phyloP scores from a whole-genome alignment of 2,888 invertebrate species.

The Clusia tigrina region DNA sequence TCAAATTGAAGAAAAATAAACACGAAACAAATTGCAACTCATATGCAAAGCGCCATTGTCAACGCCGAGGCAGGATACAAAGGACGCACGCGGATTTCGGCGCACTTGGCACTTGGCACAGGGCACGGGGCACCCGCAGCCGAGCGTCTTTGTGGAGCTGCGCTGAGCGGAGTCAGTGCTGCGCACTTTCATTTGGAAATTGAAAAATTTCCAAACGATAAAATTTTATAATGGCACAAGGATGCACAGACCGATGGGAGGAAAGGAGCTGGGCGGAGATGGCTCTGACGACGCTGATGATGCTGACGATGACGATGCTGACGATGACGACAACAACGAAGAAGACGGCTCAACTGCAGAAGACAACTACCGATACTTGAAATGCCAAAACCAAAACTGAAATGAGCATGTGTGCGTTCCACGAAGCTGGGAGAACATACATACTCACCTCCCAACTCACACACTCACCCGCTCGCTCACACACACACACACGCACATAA shows the following conservation, averaged over 20 bases:
- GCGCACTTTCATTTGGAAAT: constrained; percentile 46
- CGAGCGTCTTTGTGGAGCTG: neutral
- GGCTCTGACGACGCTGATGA: neutral
- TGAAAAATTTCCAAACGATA: constrained; percentile 64
- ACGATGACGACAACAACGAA: no score
- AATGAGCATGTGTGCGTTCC: neutral
- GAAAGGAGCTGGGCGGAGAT: constrained; percentile 17
- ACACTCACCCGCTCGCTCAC: neutral
- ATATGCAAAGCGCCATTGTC: constrained; percentile 25
- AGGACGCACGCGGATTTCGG: neutral
- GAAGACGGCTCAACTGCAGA: neutral
- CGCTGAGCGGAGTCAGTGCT: constrained; percentile 20
- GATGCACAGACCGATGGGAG: constrained; percentile 34
- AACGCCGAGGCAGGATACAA: constrained; percentile 14
- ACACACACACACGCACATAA: neutral
- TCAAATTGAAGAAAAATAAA: constrained; percentile 21
- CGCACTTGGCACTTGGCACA: constrained; percentile 18
- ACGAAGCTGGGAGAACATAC: neutral
- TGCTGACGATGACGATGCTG: no score
- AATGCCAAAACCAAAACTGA: constrained; percentile 4
- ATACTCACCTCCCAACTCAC: no score
- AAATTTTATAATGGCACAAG: constrained; percentile 54
- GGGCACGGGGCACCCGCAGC: neutral
- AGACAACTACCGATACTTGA: neutral
- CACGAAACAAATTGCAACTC: constrained; percentile 35